These are phyloP conservation scores for Silurus lanzhouensis DNA, from an alignment of 2,797 vertebrate genomes.

Conservation along the genomic window DNA sequence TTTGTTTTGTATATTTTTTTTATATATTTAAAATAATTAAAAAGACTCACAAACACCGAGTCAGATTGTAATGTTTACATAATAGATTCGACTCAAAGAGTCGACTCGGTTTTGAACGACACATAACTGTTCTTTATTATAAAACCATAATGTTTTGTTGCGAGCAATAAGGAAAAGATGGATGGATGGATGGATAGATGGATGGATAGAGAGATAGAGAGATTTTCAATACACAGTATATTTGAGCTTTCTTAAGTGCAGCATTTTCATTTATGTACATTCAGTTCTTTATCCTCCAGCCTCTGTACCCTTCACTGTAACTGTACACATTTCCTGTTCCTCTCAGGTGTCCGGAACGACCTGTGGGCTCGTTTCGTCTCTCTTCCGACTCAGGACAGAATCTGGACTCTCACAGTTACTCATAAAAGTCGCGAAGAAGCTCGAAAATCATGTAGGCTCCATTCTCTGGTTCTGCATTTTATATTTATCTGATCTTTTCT, in stretches of 20 bases:
- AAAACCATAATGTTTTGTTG: not conserved
- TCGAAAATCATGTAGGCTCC: slow-evolving; percentile 43
- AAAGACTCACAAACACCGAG: not conserved
- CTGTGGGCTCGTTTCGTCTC: slow-evolving; percentile 86
- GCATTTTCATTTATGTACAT: not conserved
- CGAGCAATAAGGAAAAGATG: too few species aligned
- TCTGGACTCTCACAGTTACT: slow-evolving; percentile 86
- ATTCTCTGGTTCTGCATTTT: slow-evolving; percentile 40
- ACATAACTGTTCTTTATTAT: not conserved
- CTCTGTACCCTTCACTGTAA: not conserved
- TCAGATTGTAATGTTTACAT: too few species aligned
- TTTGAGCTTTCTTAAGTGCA: not conserved
- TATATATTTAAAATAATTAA: not conserved
- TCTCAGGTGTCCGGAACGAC: slow-evolving; percentile 84
- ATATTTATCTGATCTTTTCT: not conserved
- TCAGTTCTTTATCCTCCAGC: not conserved
- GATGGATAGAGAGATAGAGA: not conserved
- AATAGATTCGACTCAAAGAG: not conserved
- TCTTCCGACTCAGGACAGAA: slow-evolving; percentile 80
- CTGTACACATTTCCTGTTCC: not conserved
- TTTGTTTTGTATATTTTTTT: not conserved
- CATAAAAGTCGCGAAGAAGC: slow-evolving; percentile 38
- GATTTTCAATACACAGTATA: not conserved
- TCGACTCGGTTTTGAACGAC: not conserved
- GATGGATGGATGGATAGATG: too few species aligned